Percentiles rank a stretch among this genome's conserved stretches.
phyloP scores from a whole-genome alignment of 2,888 invertebrate genomes.

The Drosophila kanekoi region DNA sequence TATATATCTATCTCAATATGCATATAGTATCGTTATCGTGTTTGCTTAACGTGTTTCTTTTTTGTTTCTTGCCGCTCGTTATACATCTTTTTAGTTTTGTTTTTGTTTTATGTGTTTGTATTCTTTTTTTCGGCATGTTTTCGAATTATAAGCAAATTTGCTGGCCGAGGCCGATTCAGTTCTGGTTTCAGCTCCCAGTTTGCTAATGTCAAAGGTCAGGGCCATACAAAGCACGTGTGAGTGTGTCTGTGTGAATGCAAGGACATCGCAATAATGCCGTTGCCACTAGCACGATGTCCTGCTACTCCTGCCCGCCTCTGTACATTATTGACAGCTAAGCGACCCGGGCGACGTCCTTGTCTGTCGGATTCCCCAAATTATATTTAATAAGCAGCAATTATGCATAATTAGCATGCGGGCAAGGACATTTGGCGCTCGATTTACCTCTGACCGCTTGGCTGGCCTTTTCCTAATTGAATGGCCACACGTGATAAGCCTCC shows the following conservation, averaged over 20 bases:
- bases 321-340: constrained; percentile 57
- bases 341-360: constrained; percentile 20
- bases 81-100: constrained; percentile 37
- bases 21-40: constrained; percentile 73
- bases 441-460: constrained; percentile 7
- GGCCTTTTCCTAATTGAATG: constrained; percentile 42
- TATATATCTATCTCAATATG: constrained; percentile 32
- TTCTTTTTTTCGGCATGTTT: constrained; percentile 47
- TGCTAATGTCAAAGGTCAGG: constrained; percentile 73
- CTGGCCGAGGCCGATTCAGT: constrained; percentile 59
- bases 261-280: constrained; percentile 55
- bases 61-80: constrained; percentile 44
- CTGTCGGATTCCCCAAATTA: constrained; percentile 52
- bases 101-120: constrained; percentile 34
- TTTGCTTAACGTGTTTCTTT: constrained; percentile 74
- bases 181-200: constrained; percentile 39
- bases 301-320: constrained; percentile 21
- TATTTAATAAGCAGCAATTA: constrained; percentile 68
- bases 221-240: constrained; percentile 30
- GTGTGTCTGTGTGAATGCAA: constrained; percentile 37
- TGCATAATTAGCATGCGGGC: constrained; percentile 41
- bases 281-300: constrained; percentile 46
- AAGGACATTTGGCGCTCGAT: constrained; percentile 6
- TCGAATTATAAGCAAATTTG: constrained; percentile 77
- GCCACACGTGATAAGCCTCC: constrained; percentile 45